Evolutionary conservation across 2,797 vertebrate genomes (phyloP).

Genomic region (Toxotes lorentzi): DNA sequence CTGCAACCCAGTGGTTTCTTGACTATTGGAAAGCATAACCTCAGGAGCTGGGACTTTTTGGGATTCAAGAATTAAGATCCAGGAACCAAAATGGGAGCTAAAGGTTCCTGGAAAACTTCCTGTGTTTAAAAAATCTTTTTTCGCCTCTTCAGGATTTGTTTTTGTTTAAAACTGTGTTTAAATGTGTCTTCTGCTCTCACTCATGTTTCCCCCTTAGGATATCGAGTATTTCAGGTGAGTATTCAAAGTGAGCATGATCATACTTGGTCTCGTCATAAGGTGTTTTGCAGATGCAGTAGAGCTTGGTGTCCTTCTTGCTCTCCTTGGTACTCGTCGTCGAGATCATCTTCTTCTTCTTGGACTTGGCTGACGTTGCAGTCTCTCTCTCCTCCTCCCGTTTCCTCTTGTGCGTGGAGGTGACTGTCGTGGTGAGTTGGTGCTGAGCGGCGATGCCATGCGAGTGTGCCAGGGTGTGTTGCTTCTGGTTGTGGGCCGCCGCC

Average conservation of each 20-base stretch:
- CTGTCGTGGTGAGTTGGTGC: constrained; percentile 73
- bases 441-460: constrained; percentile 74
- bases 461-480: constrained; percentile 65
- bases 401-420: constrained; percentile 88
- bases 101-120: neutral
- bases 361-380: constrained; percentile 82
- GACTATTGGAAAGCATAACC: neutral
- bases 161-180: neutral
- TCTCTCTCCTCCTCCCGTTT: constrained; percentile 93
- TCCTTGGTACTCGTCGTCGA: constrained; percentile 94
- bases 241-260: constrained; percentile 54
- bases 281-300: constrained; percentile 98
- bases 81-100: neutral
- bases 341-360: constrained; percentile 99
- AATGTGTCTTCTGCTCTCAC: neutral
- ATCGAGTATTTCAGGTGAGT: neutral
- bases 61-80: neutral
- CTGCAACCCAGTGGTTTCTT: neutral
- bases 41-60: neutral
- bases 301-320: constrained; percentile 94
- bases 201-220: neutral
- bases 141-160: neutral
- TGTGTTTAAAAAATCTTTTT: neutral
- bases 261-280: constrained; percentile 98
- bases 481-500: constrained; percentile 57